phyloP scores from a whole-genome alignment of 2,797 vertebrate species.

The Lepilemur ruficaudatus region DNA sequence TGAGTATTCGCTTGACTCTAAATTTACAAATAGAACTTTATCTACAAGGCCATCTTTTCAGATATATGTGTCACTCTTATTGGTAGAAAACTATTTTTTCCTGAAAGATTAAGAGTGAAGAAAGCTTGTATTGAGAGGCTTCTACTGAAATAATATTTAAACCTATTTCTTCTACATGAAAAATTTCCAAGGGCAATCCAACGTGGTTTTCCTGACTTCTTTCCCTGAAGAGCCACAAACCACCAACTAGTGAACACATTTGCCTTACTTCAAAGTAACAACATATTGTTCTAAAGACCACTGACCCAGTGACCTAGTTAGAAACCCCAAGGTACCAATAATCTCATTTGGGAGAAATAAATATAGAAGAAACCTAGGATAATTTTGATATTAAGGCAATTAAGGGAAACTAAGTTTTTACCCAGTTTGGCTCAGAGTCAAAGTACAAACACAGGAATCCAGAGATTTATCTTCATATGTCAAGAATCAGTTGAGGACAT shows the following conservation, averaged over 20 bases:
- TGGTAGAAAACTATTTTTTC: slow-evolving; percentile 26
- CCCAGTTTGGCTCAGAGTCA: not conserved
- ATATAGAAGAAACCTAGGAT: not conserved
- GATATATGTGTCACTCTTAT: not conserved
- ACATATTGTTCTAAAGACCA: not conserved
- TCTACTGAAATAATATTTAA: not conserved
- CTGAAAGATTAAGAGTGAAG: not conserved
- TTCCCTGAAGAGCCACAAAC: not conserved
- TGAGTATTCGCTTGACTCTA: not conserved
- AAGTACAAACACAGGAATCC: not conserved
- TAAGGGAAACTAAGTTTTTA: slow-evolving; percentile 29
- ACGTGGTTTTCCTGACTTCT: not conserved
- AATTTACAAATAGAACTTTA: slow-evolving; percentile 18
- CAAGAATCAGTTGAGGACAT: not conserved
- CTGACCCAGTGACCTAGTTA: not conserved
- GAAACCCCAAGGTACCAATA: not conserved
- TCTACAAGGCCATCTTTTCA: slow-evolving; percentile 13
- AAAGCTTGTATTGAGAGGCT: not conserved
- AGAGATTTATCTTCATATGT: not conserved
- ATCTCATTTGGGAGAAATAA: not conserved
- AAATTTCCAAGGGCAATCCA: not conserved
- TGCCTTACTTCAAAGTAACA: not conserved
- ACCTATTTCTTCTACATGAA: not conserved
- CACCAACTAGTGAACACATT: not conserved
- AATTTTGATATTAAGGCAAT: not conserved